phyloP scores from a whole-genome alignment of 2,888 invertebrate species.

The Cantharis nigra region DNA sequence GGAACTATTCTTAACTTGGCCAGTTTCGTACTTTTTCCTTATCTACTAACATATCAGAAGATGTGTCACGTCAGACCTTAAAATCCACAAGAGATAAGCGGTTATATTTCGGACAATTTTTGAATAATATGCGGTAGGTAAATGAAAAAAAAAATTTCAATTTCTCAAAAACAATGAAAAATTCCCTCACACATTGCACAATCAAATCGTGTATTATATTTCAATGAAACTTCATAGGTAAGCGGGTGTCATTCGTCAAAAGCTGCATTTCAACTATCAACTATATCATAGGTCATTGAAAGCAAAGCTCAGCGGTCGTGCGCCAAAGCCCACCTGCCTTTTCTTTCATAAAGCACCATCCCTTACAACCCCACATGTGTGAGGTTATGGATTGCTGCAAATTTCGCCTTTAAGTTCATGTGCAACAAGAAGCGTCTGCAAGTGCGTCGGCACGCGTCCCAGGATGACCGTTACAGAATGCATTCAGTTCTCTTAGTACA shows the following conservation, averaged over 20 bases:
- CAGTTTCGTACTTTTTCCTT: slow-evolving; percentile 15
- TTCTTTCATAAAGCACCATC: slow-evolving; percentile 40
- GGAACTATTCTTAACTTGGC: slow-evolving; percentile 2
- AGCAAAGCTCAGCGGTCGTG: slow-evolving; percentile 39
- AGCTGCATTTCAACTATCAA: slow-evolving; percentile 32
- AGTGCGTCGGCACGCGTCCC: slow-evolving; percentile 48
- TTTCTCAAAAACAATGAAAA: slow-evolving; percentile 6
- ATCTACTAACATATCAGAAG: slow-evolving; percentile 12
- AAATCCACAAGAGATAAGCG: slow-evolving; percentile 25
- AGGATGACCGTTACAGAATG: slow-evolving; percentile 51
- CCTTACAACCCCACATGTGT: slow-evolving; percentile 41
- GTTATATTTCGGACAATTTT: background rate
- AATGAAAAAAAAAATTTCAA: background rate
- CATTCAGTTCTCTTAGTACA: slow-evolving; percentile 43
- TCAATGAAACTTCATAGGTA: slow-evolving; percentile 23
- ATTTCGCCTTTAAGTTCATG: slow-evolving; percentile 32
- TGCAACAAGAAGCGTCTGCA: slow-evolving; percentile 24
- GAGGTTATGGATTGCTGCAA: slow-evolving; percentile 33
- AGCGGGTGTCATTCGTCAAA: slow-evolving; percentile 36
- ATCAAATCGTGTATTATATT: slow-evolving; percentile 26
- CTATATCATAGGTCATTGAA: slow-evolving; percentile 32
- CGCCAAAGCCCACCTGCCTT: slow-evolving; percentile 46
- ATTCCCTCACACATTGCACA: slow-evolving; percentile 16
- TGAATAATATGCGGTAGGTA: background rate
- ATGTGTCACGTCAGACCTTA: slow-evolving; percentile 19